Base-by-base conservation (phyloP, 2,888 invertebrate genomes). In the Melinaea menophilus region DNA sequence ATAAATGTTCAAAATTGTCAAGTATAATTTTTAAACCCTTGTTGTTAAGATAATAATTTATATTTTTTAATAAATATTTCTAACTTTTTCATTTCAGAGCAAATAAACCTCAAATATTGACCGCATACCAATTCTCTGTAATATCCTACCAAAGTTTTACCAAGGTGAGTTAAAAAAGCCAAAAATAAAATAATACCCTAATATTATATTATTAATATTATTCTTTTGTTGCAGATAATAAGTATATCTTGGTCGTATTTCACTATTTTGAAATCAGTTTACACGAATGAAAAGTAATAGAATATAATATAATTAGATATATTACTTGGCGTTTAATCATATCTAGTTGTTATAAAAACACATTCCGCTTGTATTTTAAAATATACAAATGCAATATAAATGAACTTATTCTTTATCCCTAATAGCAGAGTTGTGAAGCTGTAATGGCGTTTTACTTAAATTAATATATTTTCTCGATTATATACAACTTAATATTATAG, bases 171-270 rank as follows among this genome's bases (percentile, higher is more conserved):
- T 2, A 5, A 41, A 35, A 11, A 48, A 13, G 34, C n/a, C 22
- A 41, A 58, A 7, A 46, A 9, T 31, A 13, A n/a, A 11, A 47
- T 56, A 57, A n/a, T 54, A 48, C n/a, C 48, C 12, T 31, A 22
- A 34, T 11, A 46, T 34, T 9, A 41, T 13, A 4, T 33, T 45
- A 4, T 12, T 22, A 54, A 46, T 9, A 37, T 35, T 34, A 37
- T 13, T 46, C 55, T 58, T 62, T 56, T 54, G 63, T 86, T 85
- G 59, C 82, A 89, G 89, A 88, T 89, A 2, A 85, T 88, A 58
- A 85, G 88, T 58, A 86, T 83, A 4, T 88, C 89, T 3, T 89
- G 89, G 89, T 86, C 88, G 3, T 88, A 89, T 68, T 89, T 90
- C 56, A 89, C 89, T 0, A 85, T 89, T 33, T 72, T 90, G 2